These are phyloP conservation scores for Oncorhynchus clarkii DNA, from an alignment of 2,113 vertebrate species.

Conservation along the genomic window DNA sequence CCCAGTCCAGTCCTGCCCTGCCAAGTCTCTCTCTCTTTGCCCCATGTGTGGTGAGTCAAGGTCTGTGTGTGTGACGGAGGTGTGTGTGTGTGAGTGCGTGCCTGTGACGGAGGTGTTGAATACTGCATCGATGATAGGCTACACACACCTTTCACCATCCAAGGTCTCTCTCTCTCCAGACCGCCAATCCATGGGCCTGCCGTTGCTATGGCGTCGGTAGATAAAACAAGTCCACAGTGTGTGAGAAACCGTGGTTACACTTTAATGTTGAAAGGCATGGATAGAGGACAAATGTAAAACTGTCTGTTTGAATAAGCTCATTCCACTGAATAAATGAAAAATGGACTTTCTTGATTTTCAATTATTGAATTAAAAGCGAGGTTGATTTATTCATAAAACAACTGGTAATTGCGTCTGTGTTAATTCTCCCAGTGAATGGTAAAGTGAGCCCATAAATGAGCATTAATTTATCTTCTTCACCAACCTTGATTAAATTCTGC, in stretches of 20 bases:
- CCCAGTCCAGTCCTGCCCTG: neutral
- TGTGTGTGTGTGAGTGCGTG: slow-evolving; percentile 4
- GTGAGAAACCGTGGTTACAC: slow-evolving; percentile 43
- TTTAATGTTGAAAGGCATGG: slow-evolving; percentile 5
- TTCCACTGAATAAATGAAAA: slow-evolving; percentile 14
- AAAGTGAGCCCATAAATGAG: neutral
- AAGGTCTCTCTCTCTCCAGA: slow-evolving; percentile 9
- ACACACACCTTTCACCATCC: slow-evolving; percentile 4
- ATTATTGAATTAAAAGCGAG: slow-evolving; percentile 17
- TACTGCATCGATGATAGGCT: slow-evolving; percentile 18
- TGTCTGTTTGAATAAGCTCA: slow-evolving; percentile 6
- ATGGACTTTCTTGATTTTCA: neutral
- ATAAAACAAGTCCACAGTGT: slow-evolving; percentile 9
- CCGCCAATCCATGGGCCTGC: slow-evolving; percentile 8
- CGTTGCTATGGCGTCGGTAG: slow-evolving; percentile 30
- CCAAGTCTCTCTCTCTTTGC: neutral
- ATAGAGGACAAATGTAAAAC: neutral
- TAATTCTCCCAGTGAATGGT: slow-evolving; percentile 6
- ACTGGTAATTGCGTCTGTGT: slow-evolving; percentile 5
- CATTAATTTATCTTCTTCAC: slow-evolving; percentile 5
- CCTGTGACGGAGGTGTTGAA: slow-evolving; percentile 18
- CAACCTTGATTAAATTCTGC: neutral
- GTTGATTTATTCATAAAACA: slow-evolving; percentile 19
- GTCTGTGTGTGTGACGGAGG: neutral
- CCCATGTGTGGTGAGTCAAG: neutral